Evolutionary conservation across 1,140 invertebrate genomes (phyloP).

Genomic region (Magallana gigas): DNA sequence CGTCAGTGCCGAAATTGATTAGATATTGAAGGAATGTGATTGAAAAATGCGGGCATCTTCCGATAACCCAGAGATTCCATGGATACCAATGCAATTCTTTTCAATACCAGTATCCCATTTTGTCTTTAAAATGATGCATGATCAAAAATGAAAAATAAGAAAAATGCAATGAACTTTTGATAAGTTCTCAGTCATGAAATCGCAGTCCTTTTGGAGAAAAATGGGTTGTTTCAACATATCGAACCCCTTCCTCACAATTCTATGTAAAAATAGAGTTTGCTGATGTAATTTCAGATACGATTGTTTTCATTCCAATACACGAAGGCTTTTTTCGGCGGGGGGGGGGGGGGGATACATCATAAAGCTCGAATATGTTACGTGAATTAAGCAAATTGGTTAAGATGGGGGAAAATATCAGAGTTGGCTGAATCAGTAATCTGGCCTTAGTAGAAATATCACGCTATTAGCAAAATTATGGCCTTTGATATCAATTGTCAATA

Average conservation of each 20-base stretch:
- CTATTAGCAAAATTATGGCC: neutral
- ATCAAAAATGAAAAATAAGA: neutral
- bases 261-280: too few species aligned
- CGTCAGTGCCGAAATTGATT: neutral
- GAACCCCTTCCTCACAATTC: too few species aligned
- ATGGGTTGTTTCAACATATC: too few species aligned
- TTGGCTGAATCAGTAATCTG: neutral
- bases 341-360: too few species aligned
- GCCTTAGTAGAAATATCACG: neutral
- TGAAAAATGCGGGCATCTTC: neutral
- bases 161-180: neutral
- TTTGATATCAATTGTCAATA: neutral
- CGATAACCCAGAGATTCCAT: neutral
- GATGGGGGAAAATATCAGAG: neutral
- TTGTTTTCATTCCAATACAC: too few species aligned
- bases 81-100: neutral
- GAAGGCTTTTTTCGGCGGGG: too few species aligned
- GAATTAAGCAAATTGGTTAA: constrained; percentile 9
- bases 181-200: neutral
- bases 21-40: neutral
- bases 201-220: neutral
- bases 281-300: too few species aligned
- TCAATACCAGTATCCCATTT: neutral
- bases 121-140: neutral
- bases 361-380: neutral